phyloP scores from a whole-genome alignment of 92 coral and sea anemone species.

The Zoanthus gigantus region DNA sequence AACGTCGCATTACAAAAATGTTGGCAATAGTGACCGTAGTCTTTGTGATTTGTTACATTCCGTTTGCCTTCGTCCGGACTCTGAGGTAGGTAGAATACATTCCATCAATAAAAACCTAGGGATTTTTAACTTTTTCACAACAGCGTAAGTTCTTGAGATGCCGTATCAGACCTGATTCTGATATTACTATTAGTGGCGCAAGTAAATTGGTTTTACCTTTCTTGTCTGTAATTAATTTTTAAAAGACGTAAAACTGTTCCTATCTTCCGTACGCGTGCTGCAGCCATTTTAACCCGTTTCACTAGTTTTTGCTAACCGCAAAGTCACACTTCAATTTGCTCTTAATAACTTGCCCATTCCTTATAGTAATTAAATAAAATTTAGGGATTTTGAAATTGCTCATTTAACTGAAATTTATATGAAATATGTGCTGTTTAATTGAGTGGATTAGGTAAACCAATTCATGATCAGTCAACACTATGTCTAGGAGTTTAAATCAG shows the following conservation, averaged over 20 bases:
- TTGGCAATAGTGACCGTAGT: conserved; percentile 31
- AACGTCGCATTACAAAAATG: conserved; percentile 43
- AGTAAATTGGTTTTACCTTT: background rate
- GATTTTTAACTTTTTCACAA: background rate
- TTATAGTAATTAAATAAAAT: conserved; percentile 15
- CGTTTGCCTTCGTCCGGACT: conserved; percentile 37
- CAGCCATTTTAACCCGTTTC: background rate
- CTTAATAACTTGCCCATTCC: background rate
- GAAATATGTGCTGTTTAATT: no score
- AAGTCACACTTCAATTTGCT: background rate
- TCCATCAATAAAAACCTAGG: background rate
- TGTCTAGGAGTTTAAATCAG: background rate
- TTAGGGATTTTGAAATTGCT: conserved; percentile 7
- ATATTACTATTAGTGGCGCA: background rate
- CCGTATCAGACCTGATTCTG: background rate
- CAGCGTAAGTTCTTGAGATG: background rate
- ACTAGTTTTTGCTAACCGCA: background rate
- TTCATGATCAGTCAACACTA: background rate
- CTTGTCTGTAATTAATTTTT: background rate
- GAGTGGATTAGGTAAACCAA: background rate
- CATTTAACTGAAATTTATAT: background rate
- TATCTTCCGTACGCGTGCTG: background rate
- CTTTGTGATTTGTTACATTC: conserved; percentile 33
- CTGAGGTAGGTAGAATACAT: conserved; percentile 5
- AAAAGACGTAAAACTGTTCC: background rate